phyloP scores from a whole-genome alignment of 64 coral and sea anemone species.

The Platygyra sinensis region DNA sequence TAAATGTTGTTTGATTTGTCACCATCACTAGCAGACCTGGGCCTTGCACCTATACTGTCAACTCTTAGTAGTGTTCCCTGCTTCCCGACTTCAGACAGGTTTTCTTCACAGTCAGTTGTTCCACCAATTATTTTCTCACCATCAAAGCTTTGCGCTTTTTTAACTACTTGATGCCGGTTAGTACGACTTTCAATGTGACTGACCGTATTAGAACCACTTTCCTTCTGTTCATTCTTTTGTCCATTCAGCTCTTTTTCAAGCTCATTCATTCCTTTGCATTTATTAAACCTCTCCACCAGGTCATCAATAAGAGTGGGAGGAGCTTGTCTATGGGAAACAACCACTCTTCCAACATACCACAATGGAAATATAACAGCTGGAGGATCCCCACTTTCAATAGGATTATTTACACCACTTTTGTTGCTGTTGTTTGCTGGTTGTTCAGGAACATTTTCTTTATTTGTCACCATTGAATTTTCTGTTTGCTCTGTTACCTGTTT shows the following conservation, averaged over 20 bases:
- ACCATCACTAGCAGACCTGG: constrained; percentile 92
- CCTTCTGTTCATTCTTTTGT: constrained; percentile 32
- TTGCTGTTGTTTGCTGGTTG: constrained; percentile 29
- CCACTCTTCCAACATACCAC: constrained; percentile 81
- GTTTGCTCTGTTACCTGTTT: constrained; percentile 33
- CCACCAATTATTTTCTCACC: background rate
- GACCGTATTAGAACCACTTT: background rate
- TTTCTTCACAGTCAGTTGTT: background rate
- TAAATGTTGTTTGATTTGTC: constrained; percentile 57
- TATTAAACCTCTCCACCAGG: constrained; percentile 73
- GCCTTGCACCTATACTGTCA: constrained; percentile 39
- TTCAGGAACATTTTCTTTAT: constrained; percentile 31
- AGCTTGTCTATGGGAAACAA: constrained; percentile 89
- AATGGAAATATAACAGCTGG: constrained; percentile 56
- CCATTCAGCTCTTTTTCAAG: constrained; percentile 69
- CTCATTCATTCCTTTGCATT: constrained; percentile 58
- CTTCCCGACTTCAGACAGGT: background rate
- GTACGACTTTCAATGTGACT: background rate
- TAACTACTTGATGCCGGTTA: background rate
- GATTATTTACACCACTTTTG: background rate
- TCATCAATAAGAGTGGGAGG: constrained; percentile 87
- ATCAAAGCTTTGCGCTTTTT: constrained; percentile 28
- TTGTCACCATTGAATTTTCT: background rate
- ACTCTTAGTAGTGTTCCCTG: background rate
- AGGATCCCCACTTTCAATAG: background rate